These are phyloP conservation scores for Anisognathus igniventris DNA, from an alignment of 2,797 vertebrate genomes.

Conservation along the genomic window DNA sequence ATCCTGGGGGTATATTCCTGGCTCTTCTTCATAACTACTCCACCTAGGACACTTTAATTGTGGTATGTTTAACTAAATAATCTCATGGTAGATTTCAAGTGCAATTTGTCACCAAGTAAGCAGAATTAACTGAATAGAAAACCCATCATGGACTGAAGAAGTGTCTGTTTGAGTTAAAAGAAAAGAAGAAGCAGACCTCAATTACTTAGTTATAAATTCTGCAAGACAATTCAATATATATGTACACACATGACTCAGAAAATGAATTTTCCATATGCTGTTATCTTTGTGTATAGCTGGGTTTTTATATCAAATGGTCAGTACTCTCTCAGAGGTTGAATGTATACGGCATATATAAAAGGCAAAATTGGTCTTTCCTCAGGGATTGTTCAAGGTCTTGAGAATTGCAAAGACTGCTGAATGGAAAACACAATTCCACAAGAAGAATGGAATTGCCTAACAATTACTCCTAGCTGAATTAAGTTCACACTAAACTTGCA, in stretches of 20 bases:
- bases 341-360: not conserved
- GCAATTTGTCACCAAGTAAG: slow-evolving; percentile 12
- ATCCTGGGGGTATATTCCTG: slow-evolving; percentile 38
- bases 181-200: not conserved
- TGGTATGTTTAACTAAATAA: slow-evolving; percentile 56
- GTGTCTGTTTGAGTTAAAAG: not conserved
- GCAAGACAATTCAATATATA: not conserved
- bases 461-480: not conserved
- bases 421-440: not conserved
- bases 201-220: not conserved
- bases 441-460: not conserved
- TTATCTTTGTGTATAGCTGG: not conserved
- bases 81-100: slow-evolving; percentile 16
- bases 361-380: not conserved
- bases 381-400: not conserved
- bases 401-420: not conserved
- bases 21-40: not conserved
- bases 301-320: not conserved
- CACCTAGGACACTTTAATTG: not conserved
- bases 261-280: not conserved
- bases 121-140: slow-evolving; percentile 46
- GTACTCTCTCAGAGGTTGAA: not conserved
- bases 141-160: slow-evolving; percentile 17
- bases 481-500: not conserved
- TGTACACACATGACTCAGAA: not conserved